A percentile compares a stretch with the other conserved stretches of the same genome.
Conservation (phyloP, 1,140 invertebrate genomes). For the Pygmarrhopalites habei region DNA sequence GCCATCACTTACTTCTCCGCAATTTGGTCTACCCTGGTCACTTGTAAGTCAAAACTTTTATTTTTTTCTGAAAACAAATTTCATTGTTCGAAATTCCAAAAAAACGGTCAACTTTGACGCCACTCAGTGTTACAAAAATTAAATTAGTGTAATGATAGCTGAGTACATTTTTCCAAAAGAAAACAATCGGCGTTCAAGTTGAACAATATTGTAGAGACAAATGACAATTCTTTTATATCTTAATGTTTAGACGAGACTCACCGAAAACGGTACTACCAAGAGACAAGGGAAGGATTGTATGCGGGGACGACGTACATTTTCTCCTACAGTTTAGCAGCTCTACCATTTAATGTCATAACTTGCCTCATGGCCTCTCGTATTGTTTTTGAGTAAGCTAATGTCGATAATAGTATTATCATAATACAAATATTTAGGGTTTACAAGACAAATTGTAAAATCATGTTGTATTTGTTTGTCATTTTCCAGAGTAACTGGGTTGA, state of each 20-base stretch:
- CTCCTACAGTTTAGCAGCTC: slow-evolving; percentile 66
- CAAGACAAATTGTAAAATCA: no score
- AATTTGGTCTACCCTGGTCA: slow-evolving; percentile 65
- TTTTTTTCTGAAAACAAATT: no score
- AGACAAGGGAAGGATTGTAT: slow-evolving; percentile 77
- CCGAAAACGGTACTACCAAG: slow-evolving; percentile 82
- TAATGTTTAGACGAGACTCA: slow-evolving; percentile 72
- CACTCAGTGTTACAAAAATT: no score
- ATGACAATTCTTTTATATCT: no score
- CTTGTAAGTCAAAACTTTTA: slow-evolving; percentile 72
- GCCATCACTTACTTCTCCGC: slow-evolving; percentile 68
- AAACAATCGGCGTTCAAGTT: no score
- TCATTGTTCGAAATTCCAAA: no score
- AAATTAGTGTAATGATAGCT: no score
- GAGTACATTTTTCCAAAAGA: no score
- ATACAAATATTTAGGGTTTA: no score
- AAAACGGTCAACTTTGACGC: no score
- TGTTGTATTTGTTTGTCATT: background rate
- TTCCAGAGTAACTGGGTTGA: background rate
- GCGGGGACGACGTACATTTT: slow-evolving; percentile 73
- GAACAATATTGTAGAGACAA: no score
- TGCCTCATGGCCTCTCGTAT: slow-evolving; percentile 58
- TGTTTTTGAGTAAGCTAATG: slow-evolving; percentile 63
- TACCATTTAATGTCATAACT: slow-evolving; percentile 71
- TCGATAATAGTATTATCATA: no score